Evolutionary conservation across 2,797 vertebrate genomes (phyloP).

Genomic region (Sebastes trivittatus): DNA sequence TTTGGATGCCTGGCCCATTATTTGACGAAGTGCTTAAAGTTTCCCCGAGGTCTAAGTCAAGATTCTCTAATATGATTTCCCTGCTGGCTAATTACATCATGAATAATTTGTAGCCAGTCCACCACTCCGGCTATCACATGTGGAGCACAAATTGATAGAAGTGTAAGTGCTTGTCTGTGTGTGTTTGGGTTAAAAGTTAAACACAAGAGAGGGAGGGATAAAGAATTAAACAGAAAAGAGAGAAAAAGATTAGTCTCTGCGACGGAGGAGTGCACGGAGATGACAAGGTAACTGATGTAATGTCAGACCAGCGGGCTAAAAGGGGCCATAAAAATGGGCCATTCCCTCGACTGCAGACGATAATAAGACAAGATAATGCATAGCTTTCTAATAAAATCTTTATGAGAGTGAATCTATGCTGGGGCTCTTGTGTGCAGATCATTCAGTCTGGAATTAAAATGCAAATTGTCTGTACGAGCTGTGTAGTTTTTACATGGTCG

Average conservation of each 20-base stretch:
- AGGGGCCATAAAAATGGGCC: conserved; percentile 62
- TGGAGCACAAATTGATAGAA: conserved; percentile 36
- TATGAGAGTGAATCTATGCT: conserved; percentile 51
- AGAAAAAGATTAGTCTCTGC: conserved; percentile 42
- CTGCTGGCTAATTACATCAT: conserved; percentile 73
- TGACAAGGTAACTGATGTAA: conserved; percentile 72
- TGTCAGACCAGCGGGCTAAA: conserved; percentile 62
- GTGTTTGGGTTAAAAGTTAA: conserved; percentile 13
- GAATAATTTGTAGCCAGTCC: conserved; percentile 71
- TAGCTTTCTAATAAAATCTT: conserved; percentile 71
- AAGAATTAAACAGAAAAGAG: conserved; percentile 32
- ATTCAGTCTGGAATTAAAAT: conserved; percentile 25
- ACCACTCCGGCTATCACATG: conserved; percentile 49
- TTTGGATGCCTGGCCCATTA: conserved; percentile 56
- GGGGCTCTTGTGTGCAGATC: conserved; percentile 14
- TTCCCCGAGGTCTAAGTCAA: conserved; percentile 67
- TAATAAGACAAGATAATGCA: conserved; percentile 76
- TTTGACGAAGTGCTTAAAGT: conserved; percentile 71
- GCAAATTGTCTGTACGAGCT: conserved; percentile 14
- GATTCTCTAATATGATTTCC: conserved; percentile 69
- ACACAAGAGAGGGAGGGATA: conserved; percentile 24
- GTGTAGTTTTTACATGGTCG: background rate
- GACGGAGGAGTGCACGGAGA: conserved; percentile 43
- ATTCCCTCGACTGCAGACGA: conserved; percentile 41
- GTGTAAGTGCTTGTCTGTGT: background rate